Evolutionary conservation across 2,888 invertebrate species (phyloP), one percentile per base, ranked within the genome.

Genomic region (Apamea epomidion): DNA sequence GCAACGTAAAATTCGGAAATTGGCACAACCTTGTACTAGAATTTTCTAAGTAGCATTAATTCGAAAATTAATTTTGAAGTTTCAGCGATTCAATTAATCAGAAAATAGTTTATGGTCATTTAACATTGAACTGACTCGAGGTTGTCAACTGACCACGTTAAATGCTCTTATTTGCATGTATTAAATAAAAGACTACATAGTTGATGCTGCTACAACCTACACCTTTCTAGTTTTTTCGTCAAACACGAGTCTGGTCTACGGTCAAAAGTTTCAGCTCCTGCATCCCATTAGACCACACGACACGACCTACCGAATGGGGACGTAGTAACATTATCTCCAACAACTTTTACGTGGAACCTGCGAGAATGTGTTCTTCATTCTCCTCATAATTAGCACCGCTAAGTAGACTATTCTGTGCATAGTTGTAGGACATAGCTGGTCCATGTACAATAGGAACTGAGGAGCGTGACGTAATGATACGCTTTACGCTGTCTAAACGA

Each of bases 1-100:
- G 58, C 54, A 62, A 45, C 21, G 67, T 76, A 67, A 76, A 83
- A 76, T 64, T 80, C 48, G 70, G 67, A 78, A 87, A 84, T 69
- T 62, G 42, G 37, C 51, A 64, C 67, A 77, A 51, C 81, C 88
- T 87, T 85, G 85, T 69, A 72, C 65, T 85, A 77, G 72, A 81
- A 75, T 85, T 85, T 75, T 75, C 65, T 62, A 74, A 48, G 29
- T 60, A 69, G 64, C 18, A 48, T 37, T 80, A 51, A 60, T 76
- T 75, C 37, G 48, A 51, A 60, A 68, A 60, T 8, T 25, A 16
- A 51, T 68, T 54, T 76, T 21, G 1, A 74, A 18, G 37, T 58
- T 65, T 42, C 16, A 7, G n/a, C 21, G 48, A 83, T 42, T 18
- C 1, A 37, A 18, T 67, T 29, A 54, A 58, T 64, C 8, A 65